Percentiles rank a stretch among this genome's conserved stretches.
phyloP scores from a whole-genome alignment of 2,797 vertebrate species.

The Sebastes minor region DNA sequence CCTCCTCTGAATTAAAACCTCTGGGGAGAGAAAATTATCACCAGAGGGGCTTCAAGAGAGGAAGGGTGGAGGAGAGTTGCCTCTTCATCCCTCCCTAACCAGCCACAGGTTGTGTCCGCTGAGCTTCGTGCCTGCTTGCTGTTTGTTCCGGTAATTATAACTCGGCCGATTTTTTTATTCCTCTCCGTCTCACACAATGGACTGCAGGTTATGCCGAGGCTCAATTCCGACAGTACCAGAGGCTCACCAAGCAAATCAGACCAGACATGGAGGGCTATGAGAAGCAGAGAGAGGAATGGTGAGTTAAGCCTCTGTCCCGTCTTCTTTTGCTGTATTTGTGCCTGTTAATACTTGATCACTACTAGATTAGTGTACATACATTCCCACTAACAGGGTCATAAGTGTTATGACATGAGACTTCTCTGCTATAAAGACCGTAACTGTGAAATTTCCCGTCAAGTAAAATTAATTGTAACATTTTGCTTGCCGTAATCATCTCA shows the following conservation, averaged over 20 bases:
- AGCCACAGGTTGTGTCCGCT: constrained; percentile 54
- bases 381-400: neutral
- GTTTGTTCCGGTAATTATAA: constrained; percentile 74
- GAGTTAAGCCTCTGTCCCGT: constrained; percentile 46
- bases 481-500: neutral
- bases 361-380: neutral
- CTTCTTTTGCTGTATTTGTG: neutral
- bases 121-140: constrained; percentile 63
- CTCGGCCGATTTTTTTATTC: neutral
- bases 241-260: constrained; percentile 93
- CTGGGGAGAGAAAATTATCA: constrained; percentile 56
- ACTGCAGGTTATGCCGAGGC: constrained; percentile 93
- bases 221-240: constrained; percentile 95
- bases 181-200: constrained; percentile 41
- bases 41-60: constrained; percentile 52
- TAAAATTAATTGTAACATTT: constrained; percentile 38
- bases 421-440: neutral
- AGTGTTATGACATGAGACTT: constrained; percentile 1
- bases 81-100: constrained; percentile 41
- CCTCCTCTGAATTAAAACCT: constrained; percentile 56
- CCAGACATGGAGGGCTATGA: constrained; percentile 93
- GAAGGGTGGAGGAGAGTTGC: constrained; percentile 25
- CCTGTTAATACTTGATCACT: neutral
- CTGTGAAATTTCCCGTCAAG: constrained; percentile 47
- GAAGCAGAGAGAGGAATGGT: constrained; percentile 89